Conservation (phyloP, 2,113 vertebrate species). For the Rhinopomastus cyanomelas region DNA sequence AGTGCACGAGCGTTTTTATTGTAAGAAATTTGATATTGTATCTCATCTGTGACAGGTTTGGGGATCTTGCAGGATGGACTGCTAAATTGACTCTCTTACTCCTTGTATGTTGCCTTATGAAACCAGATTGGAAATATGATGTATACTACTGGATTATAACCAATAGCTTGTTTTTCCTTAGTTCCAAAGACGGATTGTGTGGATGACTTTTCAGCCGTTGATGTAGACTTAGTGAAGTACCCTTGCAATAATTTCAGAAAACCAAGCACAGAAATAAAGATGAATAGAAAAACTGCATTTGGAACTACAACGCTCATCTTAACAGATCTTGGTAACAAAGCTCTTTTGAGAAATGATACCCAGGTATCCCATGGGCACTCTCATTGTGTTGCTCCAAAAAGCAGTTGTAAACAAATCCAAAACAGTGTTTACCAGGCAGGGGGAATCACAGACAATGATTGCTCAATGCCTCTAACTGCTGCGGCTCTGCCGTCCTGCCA, state of each 20-base stretch:
- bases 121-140: background rate
- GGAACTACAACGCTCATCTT: constrained; percentile 87
- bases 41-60: background rate
- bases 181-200: constrained; percentile 56
- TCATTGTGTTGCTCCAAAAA: constrained; percentile 26
- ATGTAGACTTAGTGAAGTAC: constrained; percentile 82
- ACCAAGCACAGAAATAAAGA: constrained; percentile 81
- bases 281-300: constrained; percentile 88
- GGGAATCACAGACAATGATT: background rate
- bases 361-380: background rate
- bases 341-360: background rate
- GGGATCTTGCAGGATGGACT: background rate
- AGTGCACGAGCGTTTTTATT: background rate
- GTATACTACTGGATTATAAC: background rate
- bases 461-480: background rate
- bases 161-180: constrained; percentile 40
- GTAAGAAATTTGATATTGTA: background rate
- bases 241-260: constrained; percentile 86
- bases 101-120: background rate
- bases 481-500: constrained; percentile 14
- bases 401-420: constrained; percentile 7
- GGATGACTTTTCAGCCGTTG: constrained; percentile 59
- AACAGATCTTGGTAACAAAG: constrained; percentile 79
- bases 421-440: background rate
- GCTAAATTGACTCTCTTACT: background rate